Evolutionary conservation across 2,888 invertebrate species (phyloP).

Genomic region (Sisyra nigra): DNA sequence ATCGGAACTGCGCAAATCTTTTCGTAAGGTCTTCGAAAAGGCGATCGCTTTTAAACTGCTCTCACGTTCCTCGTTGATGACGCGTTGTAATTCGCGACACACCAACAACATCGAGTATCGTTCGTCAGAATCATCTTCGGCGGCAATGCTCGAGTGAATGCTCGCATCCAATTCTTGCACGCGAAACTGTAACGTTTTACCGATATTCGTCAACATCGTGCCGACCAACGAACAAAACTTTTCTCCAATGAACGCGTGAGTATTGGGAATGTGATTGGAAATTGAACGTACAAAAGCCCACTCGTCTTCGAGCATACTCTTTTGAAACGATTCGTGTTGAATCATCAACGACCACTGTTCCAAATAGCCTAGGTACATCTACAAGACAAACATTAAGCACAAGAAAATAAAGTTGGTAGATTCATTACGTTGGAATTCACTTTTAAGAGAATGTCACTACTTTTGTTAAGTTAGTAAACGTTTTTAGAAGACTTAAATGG

Average conservation of each 20-base stretch:
- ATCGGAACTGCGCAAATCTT: conserved; percentile 27
- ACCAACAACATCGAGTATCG: conserved; percentile 37
- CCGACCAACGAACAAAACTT: conserved; percentile 50
- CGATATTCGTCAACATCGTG: conserved; percentile 30
- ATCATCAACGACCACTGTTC: conserved; percentile 59
- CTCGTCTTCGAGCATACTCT: conserved; percentile 69
- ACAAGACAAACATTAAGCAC: conserved; percentile 20
- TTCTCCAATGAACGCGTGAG: conserved; percentile 53
- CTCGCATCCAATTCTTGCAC: conserved; percentile 24
- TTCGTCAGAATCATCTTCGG: conserved; percentile 5
- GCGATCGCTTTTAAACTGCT: conserved; percentile 63
- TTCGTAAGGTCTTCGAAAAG: conserved; percentile 61
- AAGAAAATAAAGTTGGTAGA: background rate
- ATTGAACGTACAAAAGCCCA: conserved; percentile 74
- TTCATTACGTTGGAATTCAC: too few relatives aligned
- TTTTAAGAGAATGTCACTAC: too few relatives aligned
- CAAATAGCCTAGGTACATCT: conserved; percentile 77
- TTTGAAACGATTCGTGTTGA: conserved; percentile 45
- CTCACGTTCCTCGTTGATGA: conserved; percentile 66
- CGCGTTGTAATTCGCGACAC: conserved; percentile 63
- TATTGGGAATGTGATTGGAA: conserved; percentile 59
- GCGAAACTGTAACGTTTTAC: conserved; percentile 27
- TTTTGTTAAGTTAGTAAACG: too few relatives aligned
- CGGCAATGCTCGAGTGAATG: conserved; percentile 11
- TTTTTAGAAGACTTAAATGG: too few relatives aligned